Conservation (phyloP, 2,888 invertebrate species). For the Chrysotoxum bicinctum region DNA sequence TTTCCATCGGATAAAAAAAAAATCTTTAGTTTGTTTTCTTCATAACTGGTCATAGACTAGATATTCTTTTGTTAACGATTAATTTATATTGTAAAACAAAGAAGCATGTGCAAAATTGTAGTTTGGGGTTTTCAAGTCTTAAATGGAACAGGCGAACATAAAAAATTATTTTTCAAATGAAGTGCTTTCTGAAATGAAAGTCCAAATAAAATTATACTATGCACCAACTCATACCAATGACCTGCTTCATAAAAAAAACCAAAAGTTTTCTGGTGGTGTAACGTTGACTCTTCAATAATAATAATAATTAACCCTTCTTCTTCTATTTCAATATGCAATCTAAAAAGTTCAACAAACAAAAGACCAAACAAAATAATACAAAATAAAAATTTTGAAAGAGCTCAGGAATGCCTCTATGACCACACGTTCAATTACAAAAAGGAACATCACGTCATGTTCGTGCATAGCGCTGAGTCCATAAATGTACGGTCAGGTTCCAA, state of each 20-base stretch:
- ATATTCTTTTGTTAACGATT: too few species aligned
- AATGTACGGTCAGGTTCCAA: constrained; percentile 55
- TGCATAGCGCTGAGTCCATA: constrained; percentile 43
- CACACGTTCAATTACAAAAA: constrained; percentile 50
- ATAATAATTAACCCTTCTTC: constrained; percentile 4
- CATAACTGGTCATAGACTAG: too few species aligned
- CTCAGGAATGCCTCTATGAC: constrained; percentile 59
- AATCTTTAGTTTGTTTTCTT: too few species aligned
- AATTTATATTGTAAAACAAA: too few species aligned
- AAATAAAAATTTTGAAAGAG: constrained; percentile 40
- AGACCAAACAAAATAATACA: not conserved
- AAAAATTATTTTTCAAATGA: too few species aligned
- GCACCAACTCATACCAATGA: not conserved
- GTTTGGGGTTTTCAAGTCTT: too few species aligned
- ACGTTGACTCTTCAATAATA: not conserved
- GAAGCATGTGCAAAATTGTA: too few species aligned
- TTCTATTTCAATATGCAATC: constrained; percentile 10
- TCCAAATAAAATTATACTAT: too few species aligned
- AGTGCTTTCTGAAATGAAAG: too few species aligned
- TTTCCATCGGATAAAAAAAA: too few species aligned
- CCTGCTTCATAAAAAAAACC: not conserved
- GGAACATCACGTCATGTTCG: constrained; percentile 60
- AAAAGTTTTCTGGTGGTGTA: not conserved
- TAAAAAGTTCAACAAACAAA: constrained; percentile 38
- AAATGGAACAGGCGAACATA: too few species aligned